Conservation (phyloP, 2,113 vertebrate genomes). For the Gracilinanus agilis region DNA sequence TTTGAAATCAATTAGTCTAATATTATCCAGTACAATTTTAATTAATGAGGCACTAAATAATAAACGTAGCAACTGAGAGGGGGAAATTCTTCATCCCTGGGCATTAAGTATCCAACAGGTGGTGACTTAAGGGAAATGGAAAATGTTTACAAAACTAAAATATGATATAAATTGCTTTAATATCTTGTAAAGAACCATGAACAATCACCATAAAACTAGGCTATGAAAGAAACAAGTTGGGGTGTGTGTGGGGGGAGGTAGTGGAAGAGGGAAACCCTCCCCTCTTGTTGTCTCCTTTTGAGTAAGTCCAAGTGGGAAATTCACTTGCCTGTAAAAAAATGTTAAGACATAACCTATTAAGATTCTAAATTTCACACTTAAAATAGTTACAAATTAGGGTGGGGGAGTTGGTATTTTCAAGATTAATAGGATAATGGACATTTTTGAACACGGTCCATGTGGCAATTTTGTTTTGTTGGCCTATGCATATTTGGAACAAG, state of each 20-base stretch:
- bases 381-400: background rate
- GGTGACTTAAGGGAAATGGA: too few relatives aligned
- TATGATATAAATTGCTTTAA: background rate
- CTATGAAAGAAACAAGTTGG: background rate
- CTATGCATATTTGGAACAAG: background rate
- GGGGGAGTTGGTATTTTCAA: background rate
- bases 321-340: background rate
- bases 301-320: background rate
- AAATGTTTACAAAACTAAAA: background rate
- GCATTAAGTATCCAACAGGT: too few relatives aligned
- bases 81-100: rapidly evolving
- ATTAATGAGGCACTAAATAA: slow-evolving; percentile 23
- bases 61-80: rapidly evolving
- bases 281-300: background rate
- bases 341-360: background rate
- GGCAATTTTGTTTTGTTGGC: background rate
- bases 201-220: background rate
- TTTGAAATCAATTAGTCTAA: slow-evolving; percentile 55
- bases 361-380: background rate
- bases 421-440: background rate
- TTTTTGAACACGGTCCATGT: background rate
- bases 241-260: too few relatives aligned
- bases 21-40: slow-evolving; percentile 35
- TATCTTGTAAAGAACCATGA: background rate
- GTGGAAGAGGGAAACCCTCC: background rate